These are phyloP conservation scores for Pogona vitticeps DNA, from an alignment of 2,113 vertebrate species.

Conservation along the genomic window DNA sequence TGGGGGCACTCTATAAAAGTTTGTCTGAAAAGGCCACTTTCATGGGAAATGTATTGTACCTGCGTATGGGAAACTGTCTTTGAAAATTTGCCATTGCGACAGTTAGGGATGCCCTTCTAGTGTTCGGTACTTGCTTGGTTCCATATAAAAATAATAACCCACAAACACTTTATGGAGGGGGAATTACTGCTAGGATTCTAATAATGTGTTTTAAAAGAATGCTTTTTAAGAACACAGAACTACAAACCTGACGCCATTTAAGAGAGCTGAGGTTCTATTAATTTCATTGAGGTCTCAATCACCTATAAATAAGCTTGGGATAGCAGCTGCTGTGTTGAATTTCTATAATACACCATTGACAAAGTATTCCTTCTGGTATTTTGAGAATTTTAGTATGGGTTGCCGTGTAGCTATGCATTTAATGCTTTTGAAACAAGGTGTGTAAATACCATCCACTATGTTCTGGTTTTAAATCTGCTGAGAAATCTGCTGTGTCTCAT, in stretches of 20 bases:
- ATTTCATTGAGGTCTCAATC: background rate
- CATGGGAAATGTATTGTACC: background rate
- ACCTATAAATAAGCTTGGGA: constrained; percentile 15
- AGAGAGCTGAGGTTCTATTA: background rate
- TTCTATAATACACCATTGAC: constrained; percentile 31
- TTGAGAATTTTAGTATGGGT: constrained; percentile 37
- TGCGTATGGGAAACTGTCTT: constrained; percentile 38
- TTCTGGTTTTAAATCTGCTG: background rate
- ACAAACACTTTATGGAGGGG: constrained; percentile 46
- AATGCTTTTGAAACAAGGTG: constrained; percentile 6
- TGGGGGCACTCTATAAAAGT: background rate
- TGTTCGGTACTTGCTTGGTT: constrained; percentile 54
- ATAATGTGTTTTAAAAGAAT: constrained; percentile 50
- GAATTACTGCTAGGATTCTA: constrained; percentile 47
- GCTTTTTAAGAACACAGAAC: no score
- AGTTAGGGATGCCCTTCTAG: constrained; percentile 42
- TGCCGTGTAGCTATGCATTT: background rate
- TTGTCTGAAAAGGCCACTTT: background rate
- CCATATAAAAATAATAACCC: constrained; percentile 44
- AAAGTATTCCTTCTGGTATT: constrained; percentile 31
- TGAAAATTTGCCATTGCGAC: constrained; percentile 52
- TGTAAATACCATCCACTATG: constrained; percentile 1
- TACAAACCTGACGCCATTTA: background rate
- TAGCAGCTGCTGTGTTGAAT: constrained; percentile 14
- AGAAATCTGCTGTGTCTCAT: background rate